Conservation (phyloP, 2,888 invertebrate genomes). For the Myathropa florea region DNA sequence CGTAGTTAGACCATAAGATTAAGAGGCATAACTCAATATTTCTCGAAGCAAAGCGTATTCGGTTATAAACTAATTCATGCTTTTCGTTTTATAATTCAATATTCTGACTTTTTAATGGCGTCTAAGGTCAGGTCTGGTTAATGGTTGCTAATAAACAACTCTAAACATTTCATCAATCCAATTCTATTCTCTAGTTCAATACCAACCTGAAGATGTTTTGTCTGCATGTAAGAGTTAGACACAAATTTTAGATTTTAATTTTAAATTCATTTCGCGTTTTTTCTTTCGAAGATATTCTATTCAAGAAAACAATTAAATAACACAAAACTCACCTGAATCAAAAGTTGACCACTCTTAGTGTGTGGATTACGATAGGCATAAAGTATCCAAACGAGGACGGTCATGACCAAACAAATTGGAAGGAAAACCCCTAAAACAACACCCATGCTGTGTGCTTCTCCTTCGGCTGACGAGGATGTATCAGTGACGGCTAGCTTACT, state of each 20-base stretch:
- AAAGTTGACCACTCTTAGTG: slow-evolving; percentile 95
- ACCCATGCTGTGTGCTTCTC: slow-evolving; percentile 76
- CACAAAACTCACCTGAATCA: slow-evolving; percentile 90
- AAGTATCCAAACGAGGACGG: slow-evolving; percentile 89
- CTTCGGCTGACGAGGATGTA: slow-evolving; percentile 41
- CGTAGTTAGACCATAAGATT: too few relatives aligned
- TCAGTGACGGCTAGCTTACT: slow-evolving; percentile 44
- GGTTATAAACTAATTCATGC: too few relatives aligned
- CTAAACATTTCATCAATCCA: slow-evolving; percentile 9
- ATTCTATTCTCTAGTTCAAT: slow-evolving; percentile 39
- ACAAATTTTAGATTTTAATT: slow-evolving; percentile 34
- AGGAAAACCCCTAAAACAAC: slow-evolving; percentile 86
- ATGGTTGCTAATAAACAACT: background rate
- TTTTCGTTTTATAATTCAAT: background rate
- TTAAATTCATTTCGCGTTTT: slow-evolving; percentile 10
- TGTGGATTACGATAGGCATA: slow-evolving; percentile 99
- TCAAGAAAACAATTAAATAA: background rate
- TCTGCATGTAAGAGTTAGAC: slow-evolving; percentile 77
- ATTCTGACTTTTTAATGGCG: slow-evolving; percentile 33
- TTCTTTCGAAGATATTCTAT: background rate
- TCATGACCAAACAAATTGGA: slow-evolving; percentile 85
- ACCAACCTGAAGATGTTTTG: slow-evolving; percentile 80
- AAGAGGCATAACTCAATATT: too few relatives aligned
- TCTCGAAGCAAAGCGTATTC: too few relatives aligned
- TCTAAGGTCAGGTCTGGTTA: background rate